These are phyloP conservation scores for Limenitis arthemis DNA, from an alignment of 2,888 invertebrate species.

Conservation along the genomic window DNA sequence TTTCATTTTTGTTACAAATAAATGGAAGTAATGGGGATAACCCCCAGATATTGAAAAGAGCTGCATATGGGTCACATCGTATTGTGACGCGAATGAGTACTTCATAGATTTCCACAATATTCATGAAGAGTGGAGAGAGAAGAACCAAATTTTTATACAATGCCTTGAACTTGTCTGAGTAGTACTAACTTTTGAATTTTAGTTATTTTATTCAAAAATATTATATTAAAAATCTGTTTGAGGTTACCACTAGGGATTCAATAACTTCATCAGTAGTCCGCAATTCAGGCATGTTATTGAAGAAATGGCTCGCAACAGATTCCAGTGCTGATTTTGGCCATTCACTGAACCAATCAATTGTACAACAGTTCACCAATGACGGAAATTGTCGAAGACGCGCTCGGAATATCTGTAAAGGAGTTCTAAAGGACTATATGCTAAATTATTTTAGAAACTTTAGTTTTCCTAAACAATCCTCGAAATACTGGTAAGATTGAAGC, in stretches of 20 bases:
- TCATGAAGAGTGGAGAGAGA: too few species aligned
- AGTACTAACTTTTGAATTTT: not conserved
- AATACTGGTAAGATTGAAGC: too few species aligned
- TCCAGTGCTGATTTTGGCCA: constrained; percentile 90
- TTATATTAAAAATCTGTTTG: not conserved
- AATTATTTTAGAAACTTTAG: too few species aligned
- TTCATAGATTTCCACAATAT: too few species aligned
- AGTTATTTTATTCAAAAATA: not conserved
- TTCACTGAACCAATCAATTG: constrained; percentile 94
- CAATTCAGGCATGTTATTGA: constrained; percentile 76
- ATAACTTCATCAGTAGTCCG: constrained; percentile 73
- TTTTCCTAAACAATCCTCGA: too few species aligned
- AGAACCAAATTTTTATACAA: too few species aligned
- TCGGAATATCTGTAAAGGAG: constrained; percentile 71
- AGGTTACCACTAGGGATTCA: constrained; percentile 76
- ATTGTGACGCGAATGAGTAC: too few species aligned
- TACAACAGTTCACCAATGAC: constrained; percentile 92
- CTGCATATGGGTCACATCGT: too few species aligned
- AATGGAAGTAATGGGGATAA: too few species aligned
- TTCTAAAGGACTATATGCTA: not conserved
- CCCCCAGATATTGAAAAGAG: too few species aligned
- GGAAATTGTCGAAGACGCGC: constrained; percentile 89
- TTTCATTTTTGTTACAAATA: too few species aligned
- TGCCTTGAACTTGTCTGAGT: not conserved
- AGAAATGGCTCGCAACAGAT: constrained; percentile 84